Evolutionary conservation across 2,797 vertebrate species (phyloP).

Genomic region (Chrosomus eos): DNA sequence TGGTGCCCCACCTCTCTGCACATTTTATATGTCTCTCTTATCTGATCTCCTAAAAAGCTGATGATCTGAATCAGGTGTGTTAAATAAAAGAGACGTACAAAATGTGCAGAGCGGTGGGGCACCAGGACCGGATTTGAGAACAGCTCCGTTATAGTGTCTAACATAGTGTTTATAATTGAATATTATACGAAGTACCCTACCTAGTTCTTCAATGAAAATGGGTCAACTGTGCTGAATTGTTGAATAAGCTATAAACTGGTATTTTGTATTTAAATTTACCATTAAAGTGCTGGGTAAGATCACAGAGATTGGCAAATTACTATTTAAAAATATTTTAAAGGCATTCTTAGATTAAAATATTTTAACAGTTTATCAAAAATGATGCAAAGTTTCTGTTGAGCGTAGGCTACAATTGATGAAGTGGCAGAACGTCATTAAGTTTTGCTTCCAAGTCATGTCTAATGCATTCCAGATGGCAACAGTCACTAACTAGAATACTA

Average conservation of each 20-base stretch:
- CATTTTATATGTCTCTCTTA: not conserved
- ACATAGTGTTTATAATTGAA: not conserved
- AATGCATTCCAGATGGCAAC: not conserved
- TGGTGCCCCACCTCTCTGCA: not conserved
- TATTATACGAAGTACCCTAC: not conserved
- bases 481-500: not conserved
- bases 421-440: not conserved
- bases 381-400: not conserved
- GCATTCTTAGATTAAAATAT: not conserved
- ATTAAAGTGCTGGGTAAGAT: not conserved
- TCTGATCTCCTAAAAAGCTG: not conserved
- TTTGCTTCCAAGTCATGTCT: not conserved
- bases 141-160: not conserved
- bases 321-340: not conserved
- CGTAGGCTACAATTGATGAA: not conserved
- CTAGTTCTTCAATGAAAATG: not conserved
- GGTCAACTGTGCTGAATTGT: slow-evolving; percentile 24
- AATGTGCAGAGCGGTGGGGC: not conserved
- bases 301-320: not conserved
- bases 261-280: slow-evolving; percentile 3
- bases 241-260: slow-evolving; percentile 22
- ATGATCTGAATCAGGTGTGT: not conserved
- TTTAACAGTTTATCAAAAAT: not conserved
- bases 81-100: not conserved
- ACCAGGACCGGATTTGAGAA: not conserved